Evolutionary conservation across 2,888 invertebrate species (phyloP).

Genomic region (Urechis unicinctus): DNA sequence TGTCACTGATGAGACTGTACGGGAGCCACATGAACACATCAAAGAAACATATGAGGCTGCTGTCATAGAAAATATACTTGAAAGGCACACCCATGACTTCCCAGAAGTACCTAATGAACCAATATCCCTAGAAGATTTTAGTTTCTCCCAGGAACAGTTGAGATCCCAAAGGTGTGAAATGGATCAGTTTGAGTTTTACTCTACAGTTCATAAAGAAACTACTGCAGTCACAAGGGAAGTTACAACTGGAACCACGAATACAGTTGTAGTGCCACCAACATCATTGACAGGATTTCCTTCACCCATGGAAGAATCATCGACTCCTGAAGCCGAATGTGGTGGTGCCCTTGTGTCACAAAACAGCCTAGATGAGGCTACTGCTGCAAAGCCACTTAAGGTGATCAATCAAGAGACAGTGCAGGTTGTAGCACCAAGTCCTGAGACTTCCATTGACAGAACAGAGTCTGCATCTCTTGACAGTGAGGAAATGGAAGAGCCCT

Average conservation of each 20-base stretch:
- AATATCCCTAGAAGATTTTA: too few relatives aligned
- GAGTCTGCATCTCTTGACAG: conserved; percentile 39
- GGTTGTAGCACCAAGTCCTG: neutral
- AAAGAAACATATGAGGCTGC: conserved; percentile 33
- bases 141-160: too few relatives aligned
- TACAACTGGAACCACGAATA: too few relatives aligned
- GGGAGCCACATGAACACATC: conserved; percentile 42
- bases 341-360: neutral
- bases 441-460: conserved; percentile 12
- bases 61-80: conserved; percentile 34
- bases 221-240: neutral
- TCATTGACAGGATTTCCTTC: too few relatives aligned
- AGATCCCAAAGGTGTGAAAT: too few relatives aligned
- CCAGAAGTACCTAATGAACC: conserved; percentile 4
- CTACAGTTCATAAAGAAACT: neutral
- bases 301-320: neutral
- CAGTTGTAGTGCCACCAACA: too few relatives aligned
- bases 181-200: too few relatives aligned
- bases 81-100: conserved; percentile 12
- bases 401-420: neutral
- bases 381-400: neutral
- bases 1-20: conserved; percentile 57
- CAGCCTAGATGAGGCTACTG: neutral
- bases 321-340: conserved; percentile 2
- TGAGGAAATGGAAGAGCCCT: conserved; percentile 28